Percentiles rank a stretch among this genome's conserved stretches.
These are phyloP conservation scores for Psettodes erumei DNA, from an alignment of 2,113 vertebrate genomes.

Conservation along the genomic window DNA sequence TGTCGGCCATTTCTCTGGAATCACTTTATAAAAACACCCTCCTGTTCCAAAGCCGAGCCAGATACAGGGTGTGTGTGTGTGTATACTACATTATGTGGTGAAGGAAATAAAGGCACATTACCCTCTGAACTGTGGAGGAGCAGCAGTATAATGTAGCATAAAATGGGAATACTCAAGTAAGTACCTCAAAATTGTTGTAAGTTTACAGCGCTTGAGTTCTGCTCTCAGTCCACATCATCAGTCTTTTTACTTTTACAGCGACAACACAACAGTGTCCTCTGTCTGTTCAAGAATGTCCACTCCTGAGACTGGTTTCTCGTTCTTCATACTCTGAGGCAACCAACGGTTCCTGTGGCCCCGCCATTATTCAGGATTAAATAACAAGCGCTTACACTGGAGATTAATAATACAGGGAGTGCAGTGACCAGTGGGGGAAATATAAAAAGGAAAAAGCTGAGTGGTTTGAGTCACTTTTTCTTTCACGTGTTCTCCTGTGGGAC, in stretches of 20 bases:
- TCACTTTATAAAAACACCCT: neutral
- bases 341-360: neutral
- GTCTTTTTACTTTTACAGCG: neutral
- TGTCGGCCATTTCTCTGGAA: neutral
- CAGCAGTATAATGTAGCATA: too few relatives aligned
- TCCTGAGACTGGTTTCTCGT: too few relatives aligned
- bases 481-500: neutral
- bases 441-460: neutral
- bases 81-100: neutral
- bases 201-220: neutral
- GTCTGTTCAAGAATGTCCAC: too few relatives aligned
- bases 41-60: neutral
- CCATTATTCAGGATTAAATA: neutral
- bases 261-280: too few relatives aligned
- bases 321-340: neutral
- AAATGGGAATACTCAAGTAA: neutral
- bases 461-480: slow-evolving; percentile 11
- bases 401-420: neutral
- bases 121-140: too few relatives aligned
- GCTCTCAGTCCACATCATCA: neutral
- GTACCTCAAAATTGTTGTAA: neutral
- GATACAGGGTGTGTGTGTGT: neutral
- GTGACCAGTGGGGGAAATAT: neutral
- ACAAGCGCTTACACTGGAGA: neutral
- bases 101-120: too few relatives aligned